Percentiles rank a stretch among this genome's conserved stretches.
These are phyloP conservation scores for Salmo trutta DNA, from an alignment of 2,797 vertebrate species.

Conservation along the genomic window DNA sequence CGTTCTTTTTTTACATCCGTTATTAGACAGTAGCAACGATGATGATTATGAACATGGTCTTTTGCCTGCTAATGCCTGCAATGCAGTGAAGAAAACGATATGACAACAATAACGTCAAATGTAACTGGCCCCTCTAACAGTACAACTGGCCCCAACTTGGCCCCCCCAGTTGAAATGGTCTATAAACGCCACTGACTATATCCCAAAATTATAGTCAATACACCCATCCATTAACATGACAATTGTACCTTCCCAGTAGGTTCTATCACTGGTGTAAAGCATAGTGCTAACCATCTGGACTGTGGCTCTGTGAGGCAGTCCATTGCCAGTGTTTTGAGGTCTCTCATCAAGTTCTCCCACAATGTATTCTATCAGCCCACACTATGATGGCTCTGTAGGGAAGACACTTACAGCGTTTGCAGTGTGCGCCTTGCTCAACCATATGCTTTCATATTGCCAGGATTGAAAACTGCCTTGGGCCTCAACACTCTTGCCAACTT, in stretches of 20 bases:
- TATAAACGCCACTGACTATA: background rate
- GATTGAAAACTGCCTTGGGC: background rate
- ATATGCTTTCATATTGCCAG: slow-evolving; percentile 4
- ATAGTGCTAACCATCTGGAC: background rate
- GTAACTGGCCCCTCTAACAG: too few species aligned
- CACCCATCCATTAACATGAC: background rate
- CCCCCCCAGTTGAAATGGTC: too few species aligned
- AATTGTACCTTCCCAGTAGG: background rate
- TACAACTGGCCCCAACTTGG: too few species aligned
- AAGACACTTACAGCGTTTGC: slow-evolving; percentile 2
- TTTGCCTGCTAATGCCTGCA: too few species aligned
- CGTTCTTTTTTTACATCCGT: too few species aligned
- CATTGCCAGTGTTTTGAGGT: background rate
- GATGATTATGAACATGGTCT: too few species aligned
- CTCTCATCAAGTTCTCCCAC: slow-evolving; percentile 1
- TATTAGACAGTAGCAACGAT: too few species aligned
- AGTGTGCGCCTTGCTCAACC: background rate
- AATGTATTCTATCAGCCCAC: background rate
- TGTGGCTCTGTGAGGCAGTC: background rate
- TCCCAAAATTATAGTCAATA: background rate
- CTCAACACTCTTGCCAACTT: background rate
- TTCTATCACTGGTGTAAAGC: background rate
- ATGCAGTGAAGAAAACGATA: too few species aligned
- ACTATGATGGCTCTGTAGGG: background rate
- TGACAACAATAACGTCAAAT: too few species aligned